Evolutionary conservation across 2,797 vertebrate genomes (phyloP), one percentile per base, ranked within the genome.

Genomic region (Buphagus erythrorhynchus): DNA sequence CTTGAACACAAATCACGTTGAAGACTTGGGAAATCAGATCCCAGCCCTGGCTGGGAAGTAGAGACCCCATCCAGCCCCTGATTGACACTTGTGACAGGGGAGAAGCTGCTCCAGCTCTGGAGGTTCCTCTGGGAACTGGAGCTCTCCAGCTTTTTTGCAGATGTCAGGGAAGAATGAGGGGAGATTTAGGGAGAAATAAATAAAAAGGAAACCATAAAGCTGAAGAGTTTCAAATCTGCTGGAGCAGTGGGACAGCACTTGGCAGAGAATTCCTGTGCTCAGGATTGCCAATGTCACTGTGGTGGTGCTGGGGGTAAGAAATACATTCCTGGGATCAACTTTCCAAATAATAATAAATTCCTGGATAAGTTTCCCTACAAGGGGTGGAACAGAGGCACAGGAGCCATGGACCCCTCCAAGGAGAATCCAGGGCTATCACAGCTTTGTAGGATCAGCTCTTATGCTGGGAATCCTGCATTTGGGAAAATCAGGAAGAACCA

Each of bases 331-430:
- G 79, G 22, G 65, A 89, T 87, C 74, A 86, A 68, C 62, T 94
- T 78, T 81, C 58, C 80, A 93, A 89, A 76, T 54, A 75, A 57
- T 73, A 86, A 68, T 78, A 61, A 94, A 90, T 46, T 89, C 58
- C 54, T 84, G 91, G 61, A 88, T 83, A 24, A 52, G 71, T 83
- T 89, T 89, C 52, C 51, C 72, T 68, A 42, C 58, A 66, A 77
- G 77, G 51, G 17, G 9, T 55, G 66, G 61, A 79, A 66, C 3
- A 42, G 67, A 90, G 69, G n/a, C 10, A 4, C 0, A 1, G 77
- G 43, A 87, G 18, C 16, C 49, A 35, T 4, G 5, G 65, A 89
- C 68, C n/a, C 86, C 78, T 68, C 84, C 48, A 46, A 57, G 57
- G 74, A 42, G 48, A 91, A 36, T 36, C 55, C 63, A 45, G 63